Base-by-base conservation (phyloP, 2,888 invertebrate species). In the Drosophila yooni region DNA sequence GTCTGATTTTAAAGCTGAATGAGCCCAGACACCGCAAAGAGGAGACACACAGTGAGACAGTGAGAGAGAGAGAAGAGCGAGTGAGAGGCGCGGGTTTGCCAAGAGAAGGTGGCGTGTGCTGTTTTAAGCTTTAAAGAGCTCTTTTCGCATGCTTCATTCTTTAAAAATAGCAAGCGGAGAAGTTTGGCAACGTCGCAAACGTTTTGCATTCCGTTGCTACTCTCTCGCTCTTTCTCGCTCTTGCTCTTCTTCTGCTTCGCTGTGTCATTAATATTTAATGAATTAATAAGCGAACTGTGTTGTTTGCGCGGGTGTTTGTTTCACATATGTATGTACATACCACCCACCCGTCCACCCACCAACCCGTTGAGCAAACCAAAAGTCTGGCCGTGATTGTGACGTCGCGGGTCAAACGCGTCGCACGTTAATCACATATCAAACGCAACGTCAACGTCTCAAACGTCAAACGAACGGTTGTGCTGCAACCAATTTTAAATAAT, bases 221-320 rank as follows among this genome's bases (percentile, higher is more conserved):
- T 58, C 38, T 40, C 31, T 50, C n/a, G 34, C 13, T 60, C 4
- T 38, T 3, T 33, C 13, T 31, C 48, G 2, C 15, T 36, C 36
- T 21, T 21, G 21, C 21, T 21, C 21, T 21, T 21, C 21, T 21
- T 4, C 4, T 11, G 2, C 3, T 11, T 27, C 3, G 21, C 25
- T 52, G 65, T 72, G 60, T 51, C 74, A 81, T 83, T 88, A 84
- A 82, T 88, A 81, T 88, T 85, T 85, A 75, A 84, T 83, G 86
- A 81, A 83, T 88, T 77, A 83, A 86, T 81, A 83, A 85, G 68
- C 74, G 60, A 58, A 60, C 57, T 29, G 38, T 67, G 61, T 13
- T 64, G 61, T 59, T 25, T 64, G 59, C 56, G 64, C 31, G 70
- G 63, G 58, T 81, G 81, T 71, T 64, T 67, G 64, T 57, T 68